These are phyloP conservation scores for Metallyticus violacea DNA, from an alignment of 2,888 invertebrate genomes.

Conservation along the genomic window DNA sequence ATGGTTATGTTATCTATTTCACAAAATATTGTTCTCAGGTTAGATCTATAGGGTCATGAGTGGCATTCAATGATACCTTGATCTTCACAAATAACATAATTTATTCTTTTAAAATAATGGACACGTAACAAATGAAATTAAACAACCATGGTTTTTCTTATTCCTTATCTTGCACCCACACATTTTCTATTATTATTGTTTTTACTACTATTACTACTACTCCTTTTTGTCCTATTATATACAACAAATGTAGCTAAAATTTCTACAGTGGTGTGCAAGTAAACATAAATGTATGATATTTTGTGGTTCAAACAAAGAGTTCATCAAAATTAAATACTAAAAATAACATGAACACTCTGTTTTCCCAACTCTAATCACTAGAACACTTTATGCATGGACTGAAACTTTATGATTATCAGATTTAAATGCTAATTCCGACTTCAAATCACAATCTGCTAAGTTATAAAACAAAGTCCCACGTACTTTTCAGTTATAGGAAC, in stretches of 20 bases:
- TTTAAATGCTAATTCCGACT: not conserved
- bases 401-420: not conserved
- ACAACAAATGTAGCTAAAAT: not conserved
- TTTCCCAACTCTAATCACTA: not conserved
- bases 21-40: not conserved
- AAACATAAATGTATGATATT: not conserved
- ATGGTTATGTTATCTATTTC: too few relatives aligned
- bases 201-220: too few relatives aligned
- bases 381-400: not conserved
- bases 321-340: not conserved
- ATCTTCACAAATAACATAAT: not conserved
- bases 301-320: not conserved
- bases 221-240: not conserved
- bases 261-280: not conserved
- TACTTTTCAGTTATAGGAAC: not conserved
- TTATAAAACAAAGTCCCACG: not conserved
- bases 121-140: slow-evolving; percentile 1
- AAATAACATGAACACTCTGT: not conserved
- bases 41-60: not conserved
- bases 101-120: slow-evolving; percentile 13
- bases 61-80: not conserved
- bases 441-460: not conserved
- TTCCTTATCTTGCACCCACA: not conserved
- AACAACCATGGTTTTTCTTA: not conserved
- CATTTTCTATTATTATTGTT: not conserved